phyloP scores from a whole-genome alignment of 2,797 vertebrate genomes.

The Propithecus perrieri region DNA sequence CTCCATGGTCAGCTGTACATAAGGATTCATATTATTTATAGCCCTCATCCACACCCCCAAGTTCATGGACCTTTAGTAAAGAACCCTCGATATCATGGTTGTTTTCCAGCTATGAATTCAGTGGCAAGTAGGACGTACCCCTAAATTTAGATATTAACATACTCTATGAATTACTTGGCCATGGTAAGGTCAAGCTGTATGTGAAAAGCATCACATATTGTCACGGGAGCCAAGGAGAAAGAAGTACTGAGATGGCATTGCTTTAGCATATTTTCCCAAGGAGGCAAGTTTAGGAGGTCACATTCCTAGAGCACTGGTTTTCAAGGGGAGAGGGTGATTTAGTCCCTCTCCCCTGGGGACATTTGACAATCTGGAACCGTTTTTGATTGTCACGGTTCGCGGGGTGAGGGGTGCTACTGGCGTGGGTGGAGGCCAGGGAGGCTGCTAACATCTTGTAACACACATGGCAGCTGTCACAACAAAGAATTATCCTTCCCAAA shows the following conservation, averaged over 20 bases:
- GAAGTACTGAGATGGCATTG: not conserved
- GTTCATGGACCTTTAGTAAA: not conserved
- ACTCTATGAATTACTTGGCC: not conserved
- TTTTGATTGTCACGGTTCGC: not conserved
- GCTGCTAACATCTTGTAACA: not conserved
- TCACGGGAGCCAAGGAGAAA: not conserved
- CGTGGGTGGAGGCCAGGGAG: not conserved
- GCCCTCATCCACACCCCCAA: not conserved
- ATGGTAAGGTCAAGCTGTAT: not conserved
- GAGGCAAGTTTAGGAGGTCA: not conserved
- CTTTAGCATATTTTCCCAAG: not conserved
- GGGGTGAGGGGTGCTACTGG: not conserved
- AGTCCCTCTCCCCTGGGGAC: rapidly evolving
- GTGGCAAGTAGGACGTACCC: not conserved
- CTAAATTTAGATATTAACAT: not conserved
- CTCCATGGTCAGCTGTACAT: not conserved
- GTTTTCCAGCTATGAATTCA: not conserved
- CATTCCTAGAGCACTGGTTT: not conserved
- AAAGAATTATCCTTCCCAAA: not conserved
- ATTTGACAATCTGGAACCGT: not conserved
- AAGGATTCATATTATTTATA: not conserved
- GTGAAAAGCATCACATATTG: not conserved
- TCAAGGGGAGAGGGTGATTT: not conserved
- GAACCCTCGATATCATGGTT: not conserved
- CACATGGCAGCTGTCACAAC: no score